Base-by-base conservation (phyloP, 2,888 invertebrate genomes). In the Eurytoma californica region DNA sequence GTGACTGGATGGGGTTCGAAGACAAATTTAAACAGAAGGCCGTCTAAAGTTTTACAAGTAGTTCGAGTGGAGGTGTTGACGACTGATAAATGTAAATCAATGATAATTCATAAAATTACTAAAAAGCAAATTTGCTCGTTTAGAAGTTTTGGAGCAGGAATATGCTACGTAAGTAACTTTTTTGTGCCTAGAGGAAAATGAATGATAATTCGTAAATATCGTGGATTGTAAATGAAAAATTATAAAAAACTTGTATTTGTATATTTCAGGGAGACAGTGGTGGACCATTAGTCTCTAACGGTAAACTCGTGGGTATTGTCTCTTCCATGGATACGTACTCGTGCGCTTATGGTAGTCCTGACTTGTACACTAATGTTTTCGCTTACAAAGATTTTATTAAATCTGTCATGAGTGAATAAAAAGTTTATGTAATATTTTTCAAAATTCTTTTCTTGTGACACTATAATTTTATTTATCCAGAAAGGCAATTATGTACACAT, bases 211-310 rank as follows among this genome's bases (percentile, higher is more conserved):
- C 9, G 0, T 39, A 9, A 39, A 30, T 30, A n/a, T 57, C 18
- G 20, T 57, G 3, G 12, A 57, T 9, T 9, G 18, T 18, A 57
- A 9, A n/a, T 57, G 18, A 9, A 57, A 57, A 57, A 57, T 70
- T 47, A 13, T 39, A 7, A 39, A 3, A 49, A 55, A 51, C 16
- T 47, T n/a, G 7, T n/a, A 20, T 60, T 53, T 58, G 51, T 39
- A 55, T 24, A 20, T 80, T 82, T 12, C 73, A 84, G 84, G 84
- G 84, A 47, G 84, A 84, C 57, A 83, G 84, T 65, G 84, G 84
- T 24, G 77, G 84, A 24, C 81, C 83, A 16, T 77, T 84, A 9
- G 81, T 72, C 3, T 61, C 49, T n/a, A 49, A 82, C 9, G 81
- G 78, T 12, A 60, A 57, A 49, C 49, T 84, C 72, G 66, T 83